Evolutionary conservation across 2,113 vertebrate species (phyloP).

Genomic region (Onychostruthus taczanowskii): DNA sequence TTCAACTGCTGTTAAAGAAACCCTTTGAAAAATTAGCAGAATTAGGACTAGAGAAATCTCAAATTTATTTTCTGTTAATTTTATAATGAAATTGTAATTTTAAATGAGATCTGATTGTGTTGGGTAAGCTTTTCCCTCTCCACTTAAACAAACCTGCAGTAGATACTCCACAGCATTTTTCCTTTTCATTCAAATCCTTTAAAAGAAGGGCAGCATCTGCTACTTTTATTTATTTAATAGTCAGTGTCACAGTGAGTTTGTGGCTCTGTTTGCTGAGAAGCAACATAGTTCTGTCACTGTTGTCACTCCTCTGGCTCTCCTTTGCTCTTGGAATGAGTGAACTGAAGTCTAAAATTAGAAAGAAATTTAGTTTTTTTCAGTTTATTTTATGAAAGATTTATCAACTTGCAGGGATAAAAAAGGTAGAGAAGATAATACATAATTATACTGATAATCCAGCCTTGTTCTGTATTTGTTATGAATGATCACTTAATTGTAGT

Average conservation of each 20-base stretch:
- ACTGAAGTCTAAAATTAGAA: not conserved
- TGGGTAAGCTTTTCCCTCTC: not conserved
- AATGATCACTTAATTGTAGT: not conserved
- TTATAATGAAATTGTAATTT: not conserved
- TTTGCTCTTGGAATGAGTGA: not conserved
- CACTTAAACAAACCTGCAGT: not conserved
- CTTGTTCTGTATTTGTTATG: not conserved
- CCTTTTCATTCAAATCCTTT: not conserved
- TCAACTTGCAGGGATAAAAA: not conserved
- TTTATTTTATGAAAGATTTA: not conserved
- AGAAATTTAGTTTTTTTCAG: not conserved
- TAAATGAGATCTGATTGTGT: not conserved
- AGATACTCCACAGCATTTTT: not conserved
- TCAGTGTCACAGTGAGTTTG: not conserved
- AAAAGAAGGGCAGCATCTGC: not conserved
- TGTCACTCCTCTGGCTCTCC: not conserved
- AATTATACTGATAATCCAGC: not conserved
- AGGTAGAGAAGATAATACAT: not conserved
- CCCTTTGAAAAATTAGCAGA: not conserved
- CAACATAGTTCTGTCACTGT: not conserved
- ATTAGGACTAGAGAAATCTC: not conserved
- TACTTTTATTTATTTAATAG: not conserved
- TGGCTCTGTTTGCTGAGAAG: not conserved
- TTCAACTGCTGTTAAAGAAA: not conserved
- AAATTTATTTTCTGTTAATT: not conserved